A percentile compares a stretch with the other conserved stretches of the same genome.
Evolutionary conservation across 92 coral and sea anemone species (phyloP).

Genomic region (Paramuricea clavata): DNA sequence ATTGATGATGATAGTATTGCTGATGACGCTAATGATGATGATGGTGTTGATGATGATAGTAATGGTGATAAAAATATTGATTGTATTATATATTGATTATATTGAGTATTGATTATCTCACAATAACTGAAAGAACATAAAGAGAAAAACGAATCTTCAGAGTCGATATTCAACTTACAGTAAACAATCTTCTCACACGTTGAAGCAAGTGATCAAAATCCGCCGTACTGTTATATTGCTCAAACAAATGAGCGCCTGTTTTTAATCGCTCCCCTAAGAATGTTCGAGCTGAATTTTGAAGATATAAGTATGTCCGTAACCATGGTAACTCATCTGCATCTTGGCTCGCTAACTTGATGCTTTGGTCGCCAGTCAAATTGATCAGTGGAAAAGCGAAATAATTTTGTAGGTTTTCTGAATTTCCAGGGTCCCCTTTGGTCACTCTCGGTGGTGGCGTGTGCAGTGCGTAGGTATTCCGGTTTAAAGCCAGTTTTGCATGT

Average conservation of each 20-base stretch:
- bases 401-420: conserved; percentile 8
- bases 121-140: too few species aligned
- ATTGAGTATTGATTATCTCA: too few species aligned
- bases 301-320: conserved; percentile 9
- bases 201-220: conserved; percentile 9
- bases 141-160: background rate
- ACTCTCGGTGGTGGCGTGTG: conserved; percentile 4
- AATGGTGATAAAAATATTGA: too few species aligned
- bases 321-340: conserved; percentile 32
- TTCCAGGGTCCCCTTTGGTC: conserved; percentile 6
- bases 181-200: conserved; percentile 5
- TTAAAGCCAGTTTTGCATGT: background rate
- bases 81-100: too few species aligned
- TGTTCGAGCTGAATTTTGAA: background rate
- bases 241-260: background rate
- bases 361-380: background rate
- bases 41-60: too few species aligned
- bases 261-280: background rate
- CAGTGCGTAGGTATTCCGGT: conserved; percentile 19
- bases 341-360: background rate
- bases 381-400: conserved; percentile 14
- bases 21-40: too few species aligned
- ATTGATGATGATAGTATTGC: too few species aligned
- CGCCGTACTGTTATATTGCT: conserved; percentile 19
- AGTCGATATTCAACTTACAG: conserved; percentile 13